Percentiles rank a stretch among this genome's conserved stretches.
phyloP scores from a whole-genome alignment of 1,140 invertebrate species.

The Saccostrea glomerata region DNA sequence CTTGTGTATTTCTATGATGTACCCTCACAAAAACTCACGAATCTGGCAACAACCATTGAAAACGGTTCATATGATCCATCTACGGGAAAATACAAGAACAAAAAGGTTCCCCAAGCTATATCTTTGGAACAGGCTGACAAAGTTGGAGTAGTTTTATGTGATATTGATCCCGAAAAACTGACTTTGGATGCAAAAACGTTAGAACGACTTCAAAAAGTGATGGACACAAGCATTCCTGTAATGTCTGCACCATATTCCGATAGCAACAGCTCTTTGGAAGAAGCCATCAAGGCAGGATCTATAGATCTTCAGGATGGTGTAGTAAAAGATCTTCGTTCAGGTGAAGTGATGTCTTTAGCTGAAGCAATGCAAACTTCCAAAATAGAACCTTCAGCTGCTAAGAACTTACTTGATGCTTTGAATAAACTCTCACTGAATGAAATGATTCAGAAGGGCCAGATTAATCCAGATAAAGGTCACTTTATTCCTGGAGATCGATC shows the following conservation, averaged over 20 bases:
- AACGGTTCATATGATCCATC: conserved; percentile 68
- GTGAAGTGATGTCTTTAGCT: conserved; percentile 62
- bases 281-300: conserved; percentile 70
- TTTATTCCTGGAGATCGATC: conserved; percentile 47
- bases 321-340: conserved; percentile 62
- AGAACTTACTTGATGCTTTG: conserved; percentile 83
- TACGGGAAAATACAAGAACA: conserved; percentile 69
- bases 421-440: conserved; percentile 83
- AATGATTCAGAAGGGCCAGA: conserved; percentile 85
- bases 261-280: conserved; percentile 67
- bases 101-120: conserved; percentile 67
- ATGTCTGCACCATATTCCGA: conserved; percentile 59
- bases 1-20: conserved; percentile 77
- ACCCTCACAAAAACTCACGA: conserved; percentile 64
- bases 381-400: conserved; percentile 79
- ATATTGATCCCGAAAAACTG: conserved; percentile 68
- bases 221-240: conserved; percentile 66
- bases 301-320: conserved; percentile 67
- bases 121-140: conserved; percentile 69
- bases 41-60: conserved; percentile 69
- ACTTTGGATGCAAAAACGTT: conserved; percentile 66
- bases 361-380: conserved; percentile 68
- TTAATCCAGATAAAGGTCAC: conserved; percentile 78
- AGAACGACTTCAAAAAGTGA: conserved; percentile 60
- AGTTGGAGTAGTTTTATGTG: conserved; percentile 62